phyloP scores from a whole-genome alignment of 2,797 vertebrate genomes.

The Eurystomus glaucurus region DNA sequence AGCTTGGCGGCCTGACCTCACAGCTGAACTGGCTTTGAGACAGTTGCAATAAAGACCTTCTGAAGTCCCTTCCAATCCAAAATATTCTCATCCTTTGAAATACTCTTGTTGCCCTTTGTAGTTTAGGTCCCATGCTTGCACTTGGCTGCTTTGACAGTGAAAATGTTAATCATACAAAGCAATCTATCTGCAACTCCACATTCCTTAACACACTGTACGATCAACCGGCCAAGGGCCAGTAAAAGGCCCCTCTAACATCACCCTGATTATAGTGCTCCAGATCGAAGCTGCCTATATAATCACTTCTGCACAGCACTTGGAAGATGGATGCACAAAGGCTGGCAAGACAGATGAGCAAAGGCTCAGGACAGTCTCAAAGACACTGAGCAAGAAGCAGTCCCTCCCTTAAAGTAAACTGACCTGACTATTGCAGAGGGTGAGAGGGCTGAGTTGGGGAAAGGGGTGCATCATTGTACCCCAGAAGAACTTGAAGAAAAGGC shows the following conservation, averaged over 20 bases:
- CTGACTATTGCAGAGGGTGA: neutral
- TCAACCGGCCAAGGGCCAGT: neutral
- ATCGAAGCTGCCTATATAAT: neutral
- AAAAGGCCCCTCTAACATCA: neutral
- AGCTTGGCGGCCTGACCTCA: neutral
- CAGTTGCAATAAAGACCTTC: neutral
- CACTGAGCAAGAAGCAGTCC: neutral
- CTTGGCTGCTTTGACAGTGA: neutral
- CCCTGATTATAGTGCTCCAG: neutral
- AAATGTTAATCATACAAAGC: neutral
- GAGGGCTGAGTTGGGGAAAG: neutral
- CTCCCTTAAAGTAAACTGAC: neutral
- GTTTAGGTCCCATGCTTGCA: neutral
- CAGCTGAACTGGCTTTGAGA: neutral
- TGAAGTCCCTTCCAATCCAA: neutral
- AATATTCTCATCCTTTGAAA: neutral
- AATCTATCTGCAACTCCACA: neutral
- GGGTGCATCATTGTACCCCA: neutral
- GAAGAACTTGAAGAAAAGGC: neutral
- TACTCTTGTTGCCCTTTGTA: neutral
- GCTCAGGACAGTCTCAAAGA: neutral
- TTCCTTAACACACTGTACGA: neutral
- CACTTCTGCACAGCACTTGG: neutral
- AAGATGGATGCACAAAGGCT: neutral
- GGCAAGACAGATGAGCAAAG: neutral